These are phyloP conservation scores for Tursiops truncatus DNA, from an alignment of 2,113 vertebrate species.

Conservation along the genomic window DNA sequence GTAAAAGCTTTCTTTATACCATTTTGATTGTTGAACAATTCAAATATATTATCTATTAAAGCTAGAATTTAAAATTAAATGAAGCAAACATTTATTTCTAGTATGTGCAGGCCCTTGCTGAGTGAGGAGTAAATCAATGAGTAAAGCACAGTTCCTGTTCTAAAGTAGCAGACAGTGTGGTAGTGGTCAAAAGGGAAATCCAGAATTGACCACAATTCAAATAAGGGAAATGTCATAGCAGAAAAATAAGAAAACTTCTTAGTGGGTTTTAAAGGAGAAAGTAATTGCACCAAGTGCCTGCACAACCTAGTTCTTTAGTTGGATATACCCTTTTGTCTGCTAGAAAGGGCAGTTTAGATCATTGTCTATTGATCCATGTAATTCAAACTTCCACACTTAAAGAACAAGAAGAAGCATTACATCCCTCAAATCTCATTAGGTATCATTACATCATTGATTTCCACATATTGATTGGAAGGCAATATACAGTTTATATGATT, in stretches of 20 bases:
- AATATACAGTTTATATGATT: constrained; percentile 51
- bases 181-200: constrained; percentile 24
- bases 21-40: neutral
- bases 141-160: neutral
- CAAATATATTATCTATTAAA: neutral
- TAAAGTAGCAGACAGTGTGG: neutral
- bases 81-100: neutral
- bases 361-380: constrained; percentile 55
- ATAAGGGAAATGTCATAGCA: neutral
- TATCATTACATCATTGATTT: constrained; percentile 60
- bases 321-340: neutral
- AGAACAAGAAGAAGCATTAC: constrained; percentile 41
- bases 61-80: neutral
- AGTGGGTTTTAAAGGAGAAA: constrained; percentile 1
- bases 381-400: constrained; percentile 61
- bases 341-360: constrained; percentile 28
- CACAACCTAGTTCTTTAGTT: neutral
- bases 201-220: constrained; percentile 34
- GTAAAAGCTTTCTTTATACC: neutral
- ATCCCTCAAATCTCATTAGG: constrained; percentile 62
- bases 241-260: neutral
- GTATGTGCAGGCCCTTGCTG: too few species aligned
- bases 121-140: neutral
- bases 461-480: constrained; percentile 53
- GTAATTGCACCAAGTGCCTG: neutral